These are phyloP conservation scores for Choristoneura fumiferana DNA, from an alignment of 1,140 invertebrate species.

Conservation along the genomic window DNA sequence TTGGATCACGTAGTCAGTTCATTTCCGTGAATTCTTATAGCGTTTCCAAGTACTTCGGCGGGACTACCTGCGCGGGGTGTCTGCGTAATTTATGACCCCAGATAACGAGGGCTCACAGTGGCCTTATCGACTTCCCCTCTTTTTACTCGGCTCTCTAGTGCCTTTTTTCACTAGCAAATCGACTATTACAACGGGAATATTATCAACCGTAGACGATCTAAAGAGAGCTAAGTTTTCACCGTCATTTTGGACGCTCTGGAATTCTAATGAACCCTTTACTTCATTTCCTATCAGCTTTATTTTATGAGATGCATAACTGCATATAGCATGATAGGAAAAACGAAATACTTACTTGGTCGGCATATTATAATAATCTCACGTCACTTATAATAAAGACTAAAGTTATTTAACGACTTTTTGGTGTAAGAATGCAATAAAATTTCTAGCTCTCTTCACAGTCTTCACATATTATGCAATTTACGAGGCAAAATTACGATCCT, in stretches of 20 bases:
- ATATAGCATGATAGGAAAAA: too few species aligned
- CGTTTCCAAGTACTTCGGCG: slow-evolving; percentile 51
- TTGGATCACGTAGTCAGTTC: slow-evolving; percentile 74
- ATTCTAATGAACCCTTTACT: not conserved
- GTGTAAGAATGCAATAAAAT: not conserved
- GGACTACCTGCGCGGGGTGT: slow-evolving; percentile 68
- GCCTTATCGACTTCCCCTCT: slow-evolving; percentile 68
- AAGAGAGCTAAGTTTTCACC: slow-evolving; percentile 30
- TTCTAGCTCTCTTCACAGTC: not conserved
- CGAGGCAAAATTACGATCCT: slow-evolving; percentile 8
- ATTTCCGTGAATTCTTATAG: slow-evolving; percentile 63
- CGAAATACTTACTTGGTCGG: too few species aligned
- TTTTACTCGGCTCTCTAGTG: slow-evolving; percentile 55
- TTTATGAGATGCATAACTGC: too few species aligned
- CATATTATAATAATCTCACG: too few species aligned
- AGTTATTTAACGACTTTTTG: too few species aligned
- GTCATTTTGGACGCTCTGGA: slow-evolving; percentile 22
- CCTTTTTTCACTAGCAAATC: slow-evolving; percentile 68
- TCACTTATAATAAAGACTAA: too few species aligned
- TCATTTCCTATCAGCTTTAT: not conserved
- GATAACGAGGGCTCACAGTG: slow-evolving; percentile 72
- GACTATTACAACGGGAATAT: slow-evolving; percentile 54
- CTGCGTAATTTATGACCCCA: slow-evolving; percentile 71
- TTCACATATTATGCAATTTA: not conserved
- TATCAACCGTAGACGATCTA: slow-evolving; percentile 59